Evolutionary conservation across 2,797 vertebrate genomes (phyloP).

Genomic region (Apodemus agrarius): DNA sequence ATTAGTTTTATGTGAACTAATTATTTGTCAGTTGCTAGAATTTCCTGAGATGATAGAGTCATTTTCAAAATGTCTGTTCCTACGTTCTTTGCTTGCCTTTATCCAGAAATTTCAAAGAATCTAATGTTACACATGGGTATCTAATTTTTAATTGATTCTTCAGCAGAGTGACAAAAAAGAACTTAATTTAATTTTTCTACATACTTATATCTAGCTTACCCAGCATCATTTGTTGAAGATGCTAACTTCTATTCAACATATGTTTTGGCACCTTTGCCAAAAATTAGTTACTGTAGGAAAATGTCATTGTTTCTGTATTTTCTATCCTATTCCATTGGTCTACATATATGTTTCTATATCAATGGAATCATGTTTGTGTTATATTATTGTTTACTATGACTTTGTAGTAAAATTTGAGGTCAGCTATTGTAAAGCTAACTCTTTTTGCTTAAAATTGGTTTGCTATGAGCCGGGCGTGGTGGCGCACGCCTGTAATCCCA

Average conservation of each 20-base stretch:
- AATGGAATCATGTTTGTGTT: neutral
- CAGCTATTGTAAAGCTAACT: neutral
- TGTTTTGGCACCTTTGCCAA: neutral
- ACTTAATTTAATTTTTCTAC: neutral
- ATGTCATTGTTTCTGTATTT: neutral
- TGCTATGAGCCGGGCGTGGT: no score
- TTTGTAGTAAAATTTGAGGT: neutral
- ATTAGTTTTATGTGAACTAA: neutral
- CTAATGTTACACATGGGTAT: neutral
- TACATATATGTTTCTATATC: neutral
- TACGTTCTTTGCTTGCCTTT: neutral
- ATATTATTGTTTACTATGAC: neutral
- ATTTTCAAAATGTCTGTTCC: neutral
- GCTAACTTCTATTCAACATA: neutral
- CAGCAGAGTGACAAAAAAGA: neutral
- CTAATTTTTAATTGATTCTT: neutral
- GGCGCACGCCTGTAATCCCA: no score
- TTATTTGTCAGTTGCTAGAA: no score
- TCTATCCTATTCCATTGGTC: neutral
- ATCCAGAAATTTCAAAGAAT: neutral
- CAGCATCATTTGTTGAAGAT: neutral
- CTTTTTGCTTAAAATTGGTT: neutral
- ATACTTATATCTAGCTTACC: neutral
- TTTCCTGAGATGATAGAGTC: neutral
- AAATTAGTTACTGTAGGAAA: neutral